Evolutionary conservation across 2,797 vertebrate genomes (phyloP).

Genomic region (Sebastes miniatus): DNA sequence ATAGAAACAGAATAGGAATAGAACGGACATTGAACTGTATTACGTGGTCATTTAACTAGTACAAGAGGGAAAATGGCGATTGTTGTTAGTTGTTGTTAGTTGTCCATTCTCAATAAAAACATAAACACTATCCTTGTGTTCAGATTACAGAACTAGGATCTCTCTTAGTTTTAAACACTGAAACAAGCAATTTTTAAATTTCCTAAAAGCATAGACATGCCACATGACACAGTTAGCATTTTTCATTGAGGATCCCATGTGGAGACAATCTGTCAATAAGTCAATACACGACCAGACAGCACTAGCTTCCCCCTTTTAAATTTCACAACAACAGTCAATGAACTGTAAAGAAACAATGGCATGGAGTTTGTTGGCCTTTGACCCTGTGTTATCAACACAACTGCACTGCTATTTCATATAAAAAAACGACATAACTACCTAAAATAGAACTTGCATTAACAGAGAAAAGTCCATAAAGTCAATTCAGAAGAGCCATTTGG

Average conservation of each 20-base stretch:
- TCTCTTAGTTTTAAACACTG: neutral
- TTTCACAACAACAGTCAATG: conserved; percentile 23
- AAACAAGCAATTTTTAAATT: neutral
- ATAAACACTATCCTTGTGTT: neutral
- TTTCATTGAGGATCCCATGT: neutral
- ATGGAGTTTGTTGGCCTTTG: neutral
- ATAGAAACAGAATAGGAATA: too few species aligned
- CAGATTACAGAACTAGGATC: neutral
- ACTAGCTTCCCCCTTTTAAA: conserved; percentile 9
- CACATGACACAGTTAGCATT: neutral
- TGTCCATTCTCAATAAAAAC: neutral
- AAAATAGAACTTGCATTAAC: neutral
- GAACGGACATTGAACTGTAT: too few species aligned
- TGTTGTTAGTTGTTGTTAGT: too few species aligned
- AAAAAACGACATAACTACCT: neutral
- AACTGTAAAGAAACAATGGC: neutral
- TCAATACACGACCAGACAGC: conserved; percentile 30
- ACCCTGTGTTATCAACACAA: neutral
- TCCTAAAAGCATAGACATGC: neutral
- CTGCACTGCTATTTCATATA: neutral
- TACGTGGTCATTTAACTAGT: too few species aligned
- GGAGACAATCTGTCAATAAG: conserved; percentile 17
- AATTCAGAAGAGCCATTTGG: neutral
- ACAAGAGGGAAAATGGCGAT: too few species aligned
- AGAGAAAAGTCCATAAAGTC: neutral